Evolutionary conservation across 1,140 invertebrate species (phyloP).

Genomic region (Campoletis sonorensis): DNA sequence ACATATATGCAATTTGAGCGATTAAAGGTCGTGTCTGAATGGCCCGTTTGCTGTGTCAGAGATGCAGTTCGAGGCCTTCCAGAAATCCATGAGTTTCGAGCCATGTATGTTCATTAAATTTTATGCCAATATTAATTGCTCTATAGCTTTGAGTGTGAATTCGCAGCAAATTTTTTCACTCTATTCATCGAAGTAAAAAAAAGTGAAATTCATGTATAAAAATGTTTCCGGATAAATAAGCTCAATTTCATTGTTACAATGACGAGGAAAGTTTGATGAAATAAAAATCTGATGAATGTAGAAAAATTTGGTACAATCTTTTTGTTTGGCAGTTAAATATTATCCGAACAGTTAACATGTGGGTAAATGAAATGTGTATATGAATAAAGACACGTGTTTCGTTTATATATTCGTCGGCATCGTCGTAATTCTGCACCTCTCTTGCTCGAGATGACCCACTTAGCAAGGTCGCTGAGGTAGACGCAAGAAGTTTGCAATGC

Average conservation of each 20-base stretch:
- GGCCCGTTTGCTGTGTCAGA: conserved; percentile 21
- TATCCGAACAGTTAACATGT: background rate
- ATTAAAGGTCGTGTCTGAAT: conserved; percentile 16
- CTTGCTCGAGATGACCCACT: conserved; percentile 61
- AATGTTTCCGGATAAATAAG: no score
- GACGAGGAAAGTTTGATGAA: no score
- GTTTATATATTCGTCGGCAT: conserved; percentile 52
- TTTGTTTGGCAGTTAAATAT: background rate
- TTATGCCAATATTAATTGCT: no score
- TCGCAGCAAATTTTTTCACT: no score
- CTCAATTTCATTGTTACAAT: no score
- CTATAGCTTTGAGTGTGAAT: background rate
- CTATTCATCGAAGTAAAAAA: no score
- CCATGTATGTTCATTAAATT: background rate
- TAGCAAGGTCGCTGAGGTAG: conserved; percentile 60
- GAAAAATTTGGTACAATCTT: background rate
- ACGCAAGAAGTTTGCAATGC: background rate
- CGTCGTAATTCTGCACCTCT: conserved; percentile 38
- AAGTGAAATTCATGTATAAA: no score
- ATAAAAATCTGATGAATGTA: no score
- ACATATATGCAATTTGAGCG: conserved; percentile 48
- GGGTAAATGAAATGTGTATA: background rate
- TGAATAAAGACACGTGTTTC: conserved; percentile 50
- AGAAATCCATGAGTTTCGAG: conserved; percentile 54
- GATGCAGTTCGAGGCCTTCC: conserved; percentile 37